phyloP scores from a whole-genome alignment of 2,113 vertebrate species.

The Fregata magnificens region DNA sequence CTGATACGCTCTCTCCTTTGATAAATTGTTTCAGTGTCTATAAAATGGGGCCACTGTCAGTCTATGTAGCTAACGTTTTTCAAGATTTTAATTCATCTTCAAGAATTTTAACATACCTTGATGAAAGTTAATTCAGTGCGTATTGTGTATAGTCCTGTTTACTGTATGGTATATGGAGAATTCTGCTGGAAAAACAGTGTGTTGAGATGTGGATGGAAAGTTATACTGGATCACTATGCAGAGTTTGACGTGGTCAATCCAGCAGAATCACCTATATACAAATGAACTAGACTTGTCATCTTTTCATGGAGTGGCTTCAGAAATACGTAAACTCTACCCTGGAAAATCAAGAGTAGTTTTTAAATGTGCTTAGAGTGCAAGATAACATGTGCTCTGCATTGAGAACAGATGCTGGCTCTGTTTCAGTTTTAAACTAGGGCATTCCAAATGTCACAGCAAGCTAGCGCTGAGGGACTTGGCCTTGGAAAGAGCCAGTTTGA shows the following conservation, averaged over 20 bases:
- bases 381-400: constrained; percentile 20
- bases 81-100: neutral
- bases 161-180: neutral
- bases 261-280: neutral
- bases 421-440: constrained; percentile 61
- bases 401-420: constrained; percentile 37
- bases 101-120: neutral
- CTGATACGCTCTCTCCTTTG: neutral
- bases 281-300: neutral
- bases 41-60: neutral
- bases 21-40: neutral
- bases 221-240: neutral
- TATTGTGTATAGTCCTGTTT: neutral
- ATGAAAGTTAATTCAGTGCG: neutral
- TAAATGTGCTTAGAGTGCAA: neutral
- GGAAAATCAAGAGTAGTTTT: neutral
- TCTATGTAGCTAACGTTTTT: neutral
- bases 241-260: neutral
- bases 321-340: neutral
- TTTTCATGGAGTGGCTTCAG: neutral
- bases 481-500: constrained; percentile 1
- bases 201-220: neutral
- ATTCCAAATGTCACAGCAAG: constrained; percentile 62
- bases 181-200: neutral
- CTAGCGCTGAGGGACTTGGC: constrained; percentile 18